Base-by-base conservation (phyloP, 2,888 invertebrate genomes). In the Cosmia pyralina region DNA sequence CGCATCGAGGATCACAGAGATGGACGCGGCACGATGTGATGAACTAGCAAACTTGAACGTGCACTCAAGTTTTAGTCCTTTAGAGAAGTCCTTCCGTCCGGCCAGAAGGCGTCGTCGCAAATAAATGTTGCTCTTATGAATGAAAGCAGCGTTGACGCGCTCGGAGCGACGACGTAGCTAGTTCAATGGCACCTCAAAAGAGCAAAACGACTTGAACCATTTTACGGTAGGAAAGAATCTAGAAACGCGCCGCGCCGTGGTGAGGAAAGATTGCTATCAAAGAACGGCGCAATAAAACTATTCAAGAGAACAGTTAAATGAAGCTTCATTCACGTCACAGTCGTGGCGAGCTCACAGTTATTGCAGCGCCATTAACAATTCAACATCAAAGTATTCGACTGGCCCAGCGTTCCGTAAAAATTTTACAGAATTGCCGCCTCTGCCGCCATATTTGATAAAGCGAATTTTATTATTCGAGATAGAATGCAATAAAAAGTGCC, bases 401-500 rank as follows among this genome's bases (percentile, higher is more conserved):
- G 70, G 65, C 55, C 68, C 63, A 76, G 60, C 62, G 48, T 69
- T 83, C 71, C 22, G 70, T 74, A 75, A 75, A 84, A 76, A 77
- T 41, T 73, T 22, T 65, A 72, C 71, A 69, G 46, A 75, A 73
- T 82, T 60, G 69, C 62, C 69, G 77, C 67, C 65, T 62, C 66
- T 28, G 52, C 66, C 70, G 69, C 75, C 69, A 68, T 77, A 71
- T 83, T 87, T 81, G 83, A 81, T 83, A 76, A 65, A 85, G 46
- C 64, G 59, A 77, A 67, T 83, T 87, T 83, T 85, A 86, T 85
- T 82, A 78, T 85, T 67, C 73, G 77, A 79, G 66, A 81, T 72
- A 87, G 69, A 85, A 78, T 85, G 85, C 83, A 85, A 85, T 87
- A 85, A 85, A 85, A 85, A 79, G 60, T 75, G 72, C 72, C 70